Evolutionary conservation across 2,113 vertebrate species (phyloP).

Genomic region (Atherinomorus stipes): DNA sequence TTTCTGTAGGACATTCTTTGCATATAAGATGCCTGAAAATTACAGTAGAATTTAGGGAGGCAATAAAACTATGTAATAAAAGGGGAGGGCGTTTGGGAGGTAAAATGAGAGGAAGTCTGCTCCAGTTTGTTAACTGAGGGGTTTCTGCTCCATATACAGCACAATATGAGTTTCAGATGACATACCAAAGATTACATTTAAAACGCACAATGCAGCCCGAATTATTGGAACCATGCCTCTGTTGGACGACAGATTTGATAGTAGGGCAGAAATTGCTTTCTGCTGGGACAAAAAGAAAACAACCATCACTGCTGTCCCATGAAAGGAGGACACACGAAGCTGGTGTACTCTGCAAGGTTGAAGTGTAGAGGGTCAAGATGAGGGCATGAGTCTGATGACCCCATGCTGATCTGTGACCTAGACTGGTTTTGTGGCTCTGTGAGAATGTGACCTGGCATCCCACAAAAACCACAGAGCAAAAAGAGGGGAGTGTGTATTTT

Average conservation of each 20-base stretch:
- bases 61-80: conserved; percentile 51
- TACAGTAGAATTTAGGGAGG: conserved; percentile 55
- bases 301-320: conserved; percentile 30
- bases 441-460: conserved; percentile 5
- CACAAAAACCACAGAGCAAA: conserved; percentile 21
- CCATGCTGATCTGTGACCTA: conserved; percentile 29
- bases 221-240: conserved; percentile 27
- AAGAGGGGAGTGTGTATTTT: neutral
- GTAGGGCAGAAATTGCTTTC: conserved; percentile 53
- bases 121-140: conserved; percentile 5
- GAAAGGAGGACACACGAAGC: conserved; percentile 32
- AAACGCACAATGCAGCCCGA: conserved; percentile 22
- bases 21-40: conserved; percentile 65
- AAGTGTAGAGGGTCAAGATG: conserved; percentile 27
- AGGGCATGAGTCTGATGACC: conserved; percentile 36
- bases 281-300: conserved; percentile 49
- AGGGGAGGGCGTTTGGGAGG: conserved; percentile 6
- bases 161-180: conserved; percentile 22
- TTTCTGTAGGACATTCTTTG: conserved; percentile 57
- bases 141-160: conserved; percentile 31
- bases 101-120: conserved; percentile 6
- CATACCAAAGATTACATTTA: conserved; percentile 6
- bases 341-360: neutral
- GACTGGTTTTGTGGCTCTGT: neutral
- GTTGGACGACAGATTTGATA: conserved; percentile 38